Conservation (phyloP, 2,797 vertebrate species). For the Gephyroberyx darwinii region DNA sequence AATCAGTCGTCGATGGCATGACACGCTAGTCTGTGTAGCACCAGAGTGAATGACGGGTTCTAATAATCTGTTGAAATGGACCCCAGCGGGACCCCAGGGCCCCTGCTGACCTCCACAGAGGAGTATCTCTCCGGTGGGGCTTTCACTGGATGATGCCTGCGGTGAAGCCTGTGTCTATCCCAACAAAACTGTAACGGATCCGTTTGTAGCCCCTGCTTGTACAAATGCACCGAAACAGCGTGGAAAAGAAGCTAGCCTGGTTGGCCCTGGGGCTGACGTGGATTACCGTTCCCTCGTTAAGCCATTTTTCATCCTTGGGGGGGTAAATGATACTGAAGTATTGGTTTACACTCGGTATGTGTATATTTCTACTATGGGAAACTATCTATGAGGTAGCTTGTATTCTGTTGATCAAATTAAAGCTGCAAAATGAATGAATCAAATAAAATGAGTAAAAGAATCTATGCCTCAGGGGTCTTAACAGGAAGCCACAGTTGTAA, state of each 20-base stretch:
- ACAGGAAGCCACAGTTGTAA: background rate
- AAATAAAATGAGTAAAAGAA: background rate
- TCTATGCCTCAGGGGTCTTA: background rate
- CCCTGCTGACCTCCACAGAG: slow-evolving; percentile 62
- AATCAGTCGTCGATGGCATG: slow-evolving; percentile 52
- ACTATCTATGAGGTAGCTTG: slow-evolving; percentile 22
- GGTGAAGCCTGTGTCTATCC: slow-evolving; percentile 55
- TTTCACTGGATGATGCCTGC: slow-evolving; percentile 66
- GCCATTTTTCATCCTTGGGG: slow-evolving; percentile 67
- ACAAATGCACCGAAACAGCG: slow-evolving; percentile 55
- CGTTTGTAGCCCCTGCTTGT: slow-evolving; percentile 40
- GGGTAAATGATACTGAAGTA: slow-evolving; percentile 42
- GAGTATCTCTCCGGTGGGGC: slow-evolving; percentile 45
- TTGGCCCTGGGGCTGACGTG: slow-evolving; percentile 51
- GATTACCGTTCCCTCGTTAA: slow-evolving; percentile 48
- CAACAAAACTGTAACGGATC: slow-evolving; percentile 63
- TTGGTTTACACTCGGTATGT: slow-evolving; percentile 61
- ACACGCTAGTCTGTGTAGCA: slow-evolving; percentile 39
- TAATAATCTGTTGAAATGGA: slow-evolving; percentile 67
- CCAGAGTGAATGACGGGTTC: slow-evolving; percentile 58
- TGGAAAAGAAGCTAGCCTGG: slow-evolving; percentile 34
- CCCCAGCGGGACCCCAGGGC: slow-evolving; percentile 52
- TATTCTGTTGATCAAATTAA: background rate
- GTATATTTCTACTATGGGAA: slow-evolving; percentile 8
- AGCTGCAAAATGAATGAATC: background rate